Percentiles rank a stretch among this genome's conserved stretches.
phyloP scores from a whole-genome alignment of 2,888 invertebrate genomes.

The Sepioteuthis lessoniana region DNA sequence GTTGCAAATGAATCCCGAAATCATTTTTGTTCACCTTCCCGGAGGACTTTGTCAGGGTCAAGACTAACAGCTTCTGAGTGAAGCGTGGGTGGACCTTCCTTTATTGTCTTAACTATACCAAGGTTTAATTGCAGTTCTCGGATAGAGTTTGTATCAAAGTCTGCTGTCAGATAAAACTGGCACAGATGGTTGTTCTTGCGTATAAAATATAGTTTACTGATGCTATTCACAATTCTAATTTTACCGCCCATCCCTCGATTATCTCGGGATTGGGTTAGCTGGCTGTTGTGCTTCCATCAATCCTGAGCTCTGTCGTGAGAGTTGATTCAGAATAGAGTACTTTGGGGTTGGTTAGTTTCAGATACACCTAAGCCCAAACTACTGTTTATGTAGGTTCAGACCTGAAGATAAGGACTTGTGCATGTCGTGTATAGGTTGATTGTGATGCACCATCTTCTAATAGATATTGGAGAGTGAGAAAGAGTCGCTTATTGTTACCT shows the following conservation, averaged over 20 bases:
- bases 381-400: too few relatives aligned
- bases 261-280: not conserved
- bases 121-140: not conserved
- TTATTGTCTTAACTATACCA: too few relatives aligned
- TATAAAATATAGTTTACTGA: not conserved
- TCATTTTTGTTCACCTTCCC: not conserved
- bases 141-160: not conserved
- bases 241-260: not conserved
- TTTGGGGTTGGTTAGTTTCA: too few relatives aligned
- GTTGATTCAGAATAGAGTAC: too few relatives aligned
- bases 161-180: not conserved
- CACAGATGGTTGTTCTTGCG: not conserved
- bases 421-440: too few relatives aligned
- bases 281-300: not conserved
- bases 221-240: not conserved
- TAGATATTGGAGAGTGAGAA: too few relatives aligned
- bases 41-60: not conserved
- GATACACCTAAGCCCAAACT: too few relatives aligned
- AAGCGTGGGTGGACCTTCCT: not conserved
- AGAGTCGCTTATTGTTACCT: too few relatives aligned
- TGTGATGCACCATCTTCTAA: too few relatives aligned
- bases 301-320: too few relatives aligned
- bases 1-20: slow-evolving; percentile 17
- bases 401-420: too few relatives aligned
- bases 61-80: not conserved